Conservation (phyloP, 1,140 invertebrate genomes). For the Rhynchophorus ferrugineus region DNA sequence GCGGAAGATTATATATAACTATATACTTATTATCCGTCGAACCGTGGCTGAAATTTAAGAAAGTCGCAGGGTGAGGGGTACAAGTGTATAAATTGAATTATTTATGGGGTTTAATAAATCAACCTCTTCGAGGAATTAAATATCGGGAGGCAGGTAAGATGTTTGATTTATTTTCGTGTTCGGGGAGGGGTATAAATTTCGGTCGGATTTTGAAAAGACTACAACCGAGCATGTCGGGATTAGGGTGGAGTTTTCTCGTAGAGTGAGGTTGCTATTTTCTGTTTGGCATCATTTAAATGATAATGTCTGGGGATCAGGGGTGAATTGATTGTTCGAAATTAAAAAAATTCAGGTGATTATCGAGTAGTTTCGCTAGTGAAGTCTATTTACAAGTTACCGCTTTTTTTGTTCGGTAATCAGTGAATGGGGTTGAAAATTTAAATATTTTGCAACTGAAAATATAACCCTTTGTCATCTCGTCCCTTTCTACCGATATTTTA, state of each 20-base stretch:
- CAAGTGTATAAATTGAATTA: slow-evolving; percentile 26
- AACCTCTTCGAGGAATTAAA: slow-evolving; percentile 5
- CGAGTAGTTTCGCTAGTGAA: too few relatives aligned
- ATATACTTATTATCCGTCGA: slow-evolving; percentile 17
- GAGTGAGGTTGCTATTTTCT: too few relatives aligned
- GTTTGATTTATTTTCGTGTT: slow-evolving; percentile 3
- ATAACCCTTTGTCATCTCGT: too few relatives aligned
- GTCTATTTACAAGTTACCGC: too few relatives aligned
- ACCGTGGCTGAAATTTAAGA: slow-evolving; percentile 20
- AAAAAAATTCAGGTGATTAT: too few relatives aligned
- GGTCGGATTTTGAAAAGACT: neutral
- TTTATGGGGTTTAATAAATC: slow-evolving; percentile 23
- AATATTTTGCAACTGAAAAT: too few relatives aligned
- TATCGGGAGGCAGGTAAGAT: slow-evolving; percentile 13
- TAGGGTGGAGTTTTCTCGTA: neutral
- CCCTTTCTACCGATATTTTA: too few relatives aligned
- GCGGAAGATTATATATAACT: slow-evolving; percentile 17
- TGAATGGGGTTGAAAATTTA: too few relatives aligned
- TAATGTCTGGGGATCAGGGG: too few relatives aligned
- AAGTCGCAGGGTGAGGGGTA: slow-evolving; percentile 12
- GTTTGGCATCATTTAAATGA: slow-evolving; percentile 2
- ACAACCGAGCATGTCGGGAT: neutral
- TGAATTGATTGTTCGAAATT: too few relatives aligned
- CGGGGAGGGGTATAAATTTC: slow-evolving; percentile 1
- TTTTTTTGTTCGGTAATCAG: too few relatives aligned